These are phyloP conservation scores for Platichthys flesus DNA, from an alignment of 2,113 vertebrate genomes.

Conservation along the genomic window DNA sequence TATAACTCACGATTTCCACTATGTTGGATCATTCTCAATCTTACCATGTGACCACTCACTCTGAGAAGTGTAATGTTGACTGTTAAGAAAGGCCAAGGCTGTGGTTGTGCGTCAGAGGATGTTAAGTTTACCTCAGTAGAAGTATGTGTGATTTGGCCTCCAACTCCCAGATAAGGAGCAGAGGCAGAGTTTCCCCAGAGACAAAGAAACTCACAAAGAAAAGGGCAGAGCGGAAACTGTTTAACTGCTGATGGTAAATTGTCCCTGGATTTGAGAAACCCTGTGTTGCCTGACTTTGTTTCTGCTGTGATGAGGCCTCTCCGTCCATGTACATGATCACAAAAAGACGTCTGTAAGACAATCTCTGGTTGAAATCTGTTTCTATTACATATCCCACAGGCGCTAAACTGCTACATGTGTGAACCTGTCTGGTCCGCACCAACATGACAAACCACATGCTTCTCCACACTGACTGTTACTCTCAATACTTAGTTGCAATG, in stretches of 20 bases:
- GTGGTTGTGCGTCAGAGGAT: neutral
- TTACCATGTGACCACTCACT: neutral
- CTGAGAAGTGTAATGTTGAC: neutral
- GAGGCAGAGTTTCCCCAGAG: neutral
- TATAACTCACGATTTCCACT: neutral
- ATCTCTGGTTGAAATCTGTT: neutral
- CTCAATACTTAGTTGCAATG: too few species aligned
- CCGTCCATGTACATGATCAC: neutral
- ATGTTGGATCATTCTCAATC: neutral
- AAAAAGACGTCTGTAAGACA: neutral
- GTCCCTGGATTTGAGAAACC: neutral
- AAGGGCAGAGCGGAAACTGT: neutral
- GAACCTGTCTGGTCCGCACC: constrained; percentile 19
- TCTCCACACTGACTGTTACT: neutral
- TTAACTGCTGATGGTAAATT: neutral
- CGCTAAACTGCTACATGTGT: constrained; percentile 5
- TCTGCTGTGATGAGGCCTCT: neutral
- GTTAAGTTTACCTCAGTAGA: neutral
- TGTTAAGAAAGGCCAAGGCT: constrained; percentile 1
- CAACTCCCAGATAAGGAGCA: neutral
- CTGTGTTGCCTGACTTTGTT: neutral
- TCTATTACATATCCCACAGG: neutral
- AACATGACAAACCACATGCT: neutral
- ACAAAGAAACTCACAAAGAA: neutral
- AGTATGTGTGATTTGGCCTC: neutral